Evolutionary conservation across 2,888 invertebrate species (phyloP).

Genomic region (Watsonalla binaria): DNA sequence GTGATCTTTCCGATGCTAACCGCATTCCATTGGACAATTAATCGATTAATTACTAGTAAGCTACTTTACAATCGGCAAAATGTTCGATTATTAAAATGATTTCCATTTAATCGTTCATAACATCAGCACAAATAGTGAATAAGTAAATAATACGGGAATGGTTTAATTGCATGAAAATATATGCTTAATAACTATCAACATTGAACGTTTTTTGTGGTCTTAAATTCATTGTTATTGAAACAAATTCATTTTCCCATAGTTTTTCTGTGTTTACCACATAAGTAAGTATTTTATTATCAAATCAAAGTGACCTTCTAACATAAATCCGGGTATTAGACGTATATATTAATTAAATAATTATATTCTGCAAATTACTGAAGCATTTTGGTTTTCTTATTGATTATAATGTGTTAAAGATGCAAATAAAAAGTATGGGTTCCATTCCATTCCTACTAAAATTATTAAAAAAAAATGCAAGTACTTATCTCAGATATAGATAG

Average conservation of each 20-base stretch:
- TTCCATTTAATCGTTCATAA: too few species aligned
- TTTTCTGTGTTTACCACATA: background rate
- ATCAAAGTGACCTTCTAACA: background rate
- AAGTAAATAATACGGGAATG: too few species aligned
- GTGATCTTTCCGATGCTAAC: slow-evolving; percentile 47
- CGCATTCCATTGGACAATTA: slow-evolving; percentile 39
- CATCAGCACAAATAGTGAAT: too few species aligned
- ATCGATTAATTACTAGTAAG: slow-evolving; percentile 15
- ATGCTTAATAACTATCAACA: background rate
- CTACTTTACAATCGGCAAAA: background rate
- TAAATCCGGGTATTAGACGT: background rate
- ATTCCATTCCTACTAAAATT: too few species aligned
- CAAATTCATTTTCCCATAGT: background rate
- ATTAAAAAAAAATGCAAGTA: too few species aligned
- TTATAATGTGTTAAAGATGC: too few species aligned
- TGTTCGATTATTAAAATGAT: too few species aligned
- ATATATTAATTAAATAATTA: too few species aligned
- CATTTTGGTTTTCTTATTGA: too few species aligned
- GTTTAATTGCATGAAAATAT: too few species aligned
- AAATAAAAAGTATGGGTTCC: too few species aligned
- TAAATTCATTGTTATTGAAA: background rate
- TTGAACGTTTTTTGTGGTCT: background rate
- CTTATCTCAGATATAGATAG: background rate
- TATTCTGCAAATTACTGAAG: too few species aligned
- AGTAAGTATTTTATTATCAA: background rate